Base-by-base conservation (phyloP, 2,888 invertebrate genomes). In the Artemia sp. region DNA sequence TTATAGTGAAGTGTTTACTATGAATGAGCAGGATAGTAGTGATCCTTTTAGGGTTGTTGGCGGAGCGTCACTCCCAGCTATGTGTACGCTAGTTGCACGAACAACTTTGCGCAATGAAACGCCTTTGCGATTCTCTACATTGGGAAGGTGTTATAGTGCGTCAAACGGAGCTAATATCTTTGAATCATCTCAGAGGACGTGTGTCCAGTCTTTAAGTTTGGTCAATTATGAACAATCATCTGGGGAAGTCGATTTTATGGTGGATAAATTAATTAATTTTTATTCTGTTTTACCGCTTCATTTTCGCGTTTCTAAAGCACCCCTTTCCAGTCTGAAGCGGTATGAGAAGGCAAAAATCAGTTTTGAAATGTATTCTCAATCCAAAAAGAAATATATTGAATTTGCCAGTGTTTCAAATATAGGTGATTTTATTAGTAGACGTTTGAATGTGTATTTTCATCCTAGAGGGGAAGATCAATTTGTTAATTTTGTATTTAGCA, bases 301-400 rank as follows among this genome's bases (percentile, higher is more conserved):
- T 78, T 90, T 86, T 77, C 83, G 84, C 66, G 78, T 89, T 53
- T 81, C 83, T 50, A 80, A 83, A 74, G 74, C 82, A 2, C 79
- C 86, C n/a, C 86, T 88, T 14, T 75, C 80, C n/a, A 78, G 83
- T 71, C 77, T 92, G 4, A 76, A 79, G 4, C 77, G 79, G 58
- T 83, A 85, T 76, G 92, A 92, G 78, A 83, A 85, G 70, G 78
- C 88, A 51, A 81, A 86, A 72, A 79, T 86, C 1, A 83, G 83
- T 4, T 81, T 91, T 73, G 86, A 91, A 79, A 83, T 90, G 80
- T 90, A 84, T 82, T 89, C 90, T 1, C 81, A 83, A 11, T 81
- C 83, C 72, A 76, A 81, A 12, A 77, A 84, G 52, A 77, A 79
- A 12, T 90, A 87, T 75, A 76, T 90, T 12, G 86, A 88, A 80